phyloP scores from a whole-genome alignment of 37 sponge, comb jelly and placozoan species.

The Oopsacas minuta region DNA sequence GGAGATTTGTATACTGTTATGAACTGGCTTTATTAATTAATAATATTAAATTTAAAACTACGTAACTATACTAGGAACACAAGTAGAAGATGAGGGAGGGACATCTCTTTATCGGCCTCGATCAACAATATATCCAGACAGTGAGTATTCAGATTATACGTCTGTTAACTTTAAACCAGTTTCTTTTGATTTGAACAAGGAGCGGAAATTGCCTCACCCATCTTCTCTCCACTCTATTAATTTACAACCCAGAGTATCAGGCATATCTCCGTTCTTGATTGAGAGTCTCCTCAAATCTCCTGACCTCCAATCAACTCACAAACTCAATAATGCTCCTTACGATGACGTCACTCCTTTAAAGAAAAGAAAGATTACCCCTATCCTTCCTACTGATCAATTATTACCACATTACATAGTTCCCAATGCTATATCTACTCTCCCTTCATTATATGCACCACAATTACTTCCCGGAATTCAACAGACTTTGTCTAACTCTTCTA shows the following conservation, averaged over 20 bases:
- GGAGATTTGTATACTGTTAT: too few species aligned
- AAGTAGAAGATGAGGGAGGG: neutral
- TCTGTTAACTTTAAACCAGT: neutral
- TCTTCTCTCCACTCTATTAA: conserved; percentile 16
- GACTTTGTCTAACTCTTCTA: neutral
- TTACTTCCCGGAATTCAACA: neutral
- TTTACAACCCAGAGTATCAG: neutral
- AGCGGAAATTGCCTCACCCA: neutral
- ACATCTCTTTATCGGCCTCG: neutral
- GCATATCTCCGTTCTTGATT: neutral
- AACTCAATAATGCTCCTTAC: neutral
- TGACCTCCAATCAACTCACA: neutral
- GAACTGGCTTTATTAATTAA: too few species aligned
- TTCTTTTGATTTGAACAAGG: neutral
- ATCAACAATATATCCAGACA: neutral
- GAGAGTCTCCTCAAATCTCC: neutral
- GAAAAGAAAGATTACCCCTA: neutral
- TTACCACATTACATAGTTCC: neutral
- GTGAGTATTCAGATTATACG: neutral
- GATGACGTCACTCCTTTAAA: neutral
- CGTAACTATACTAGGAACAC: neutral
- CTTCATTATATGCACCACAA: neutral
- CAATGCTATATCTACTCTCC: neutral
- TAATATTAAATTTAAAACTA: too few species aligned
- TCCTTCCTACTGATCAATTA: neutral